A percentile compares a stretch with the other conserved stretches of the same genome.
phyloP scores from a whole-genome alignment of 2,888 invertebrate genomes.

The Marronus borbonicus region DNA sequence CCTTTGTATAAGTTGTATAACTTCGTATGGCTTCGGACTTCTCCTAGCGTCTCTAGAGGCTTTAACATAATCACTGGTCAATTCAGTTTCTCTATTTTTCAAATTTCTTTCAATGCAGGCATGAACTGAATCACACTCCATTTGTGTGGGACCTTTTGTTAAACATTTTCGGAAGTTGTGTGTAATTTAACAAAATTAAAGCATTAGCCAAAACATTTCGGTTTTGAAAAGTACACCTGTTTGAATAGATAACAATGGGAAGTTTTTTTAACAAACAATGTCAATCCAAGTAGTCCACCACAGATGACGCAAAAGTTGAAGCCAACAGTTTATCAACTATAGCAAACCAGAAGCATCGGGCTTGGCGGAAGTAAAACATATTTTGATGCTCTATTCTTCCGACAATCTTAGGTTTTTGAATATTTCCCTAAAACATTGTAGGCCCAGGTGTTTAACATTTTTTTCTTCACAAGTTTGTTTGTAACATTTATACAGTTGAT shows the following conservation, averaged over 20 bases:
- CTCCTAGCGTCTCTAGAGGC: no score
- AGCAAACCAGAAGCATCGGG: not conserved
- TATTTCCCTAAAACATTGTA: slow-evolving; percentile 1
- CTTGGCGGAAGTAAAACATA: not conserved
- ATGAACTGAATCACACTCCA: slow-evolving; percentile 54
- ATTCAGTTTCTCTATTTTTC: no score
- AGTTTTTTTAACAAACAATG: slow-evolving; percentile 7
- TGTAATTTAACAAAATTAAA: not conserved
- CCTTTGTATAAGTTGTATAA: no score
- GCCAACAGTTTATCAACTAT: not conserved
- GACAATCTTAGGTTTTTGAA: not conserved
- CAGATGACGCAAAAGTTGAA: not conserved
- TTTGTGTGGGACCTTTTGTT: no score
- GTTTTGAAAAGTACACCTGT: not conserved
- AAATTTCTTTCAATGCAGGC: slow-evolving; percentile 51
- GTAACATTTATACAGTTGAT: not conserved
- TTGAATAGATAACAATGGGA: not conserved
- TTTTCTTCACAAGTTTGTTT: not conserved
- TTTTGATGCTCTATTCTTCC: not conserved
- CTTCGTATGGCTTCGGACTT: no score
- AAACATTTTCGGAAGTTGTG: no score
- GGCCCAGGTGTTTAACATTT: not conserved
- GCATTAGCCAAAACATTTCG: not conserved
- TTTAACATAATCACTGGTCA: no score
- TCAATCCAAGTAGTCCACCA: not conserved